Percentiles rank a stretch among this genome's conserved stretches.
phyloP scores from a whole-genome alignment of 2,797 vertebrate species.

The Microctenopoma steveboyesi region DNA sequence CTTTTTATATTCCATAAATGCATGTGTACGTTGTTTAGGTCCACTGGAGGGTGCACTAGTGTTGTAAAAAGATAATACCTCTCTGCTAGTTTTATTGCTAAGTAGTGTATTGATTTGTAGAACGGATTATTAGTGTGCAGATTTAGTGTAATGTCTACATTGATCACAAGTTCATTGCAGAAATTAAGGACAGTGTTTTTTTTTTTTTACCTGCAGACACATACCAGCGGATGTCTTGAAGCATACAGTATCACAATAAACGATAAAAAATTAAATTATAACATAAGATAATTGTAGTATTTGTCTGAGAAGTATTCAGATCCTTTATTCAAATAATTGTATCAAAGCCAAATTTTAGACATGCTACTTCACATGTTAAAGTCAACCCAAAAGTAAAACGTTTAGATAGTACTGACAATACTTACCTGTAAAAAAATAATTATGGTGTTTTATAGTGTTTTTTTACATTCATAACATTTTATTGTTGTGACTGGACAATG shows the following conservation, averaged over 20 bases:
- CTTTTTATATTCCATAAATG: background rate
- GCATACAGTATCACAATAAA: background rate
- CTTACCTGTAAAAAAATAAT: too few species aligned
- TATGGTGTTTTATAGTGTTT: too few species aligned
- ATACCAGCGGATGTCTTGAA: background rate
- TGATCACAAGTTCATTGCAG: slow-evolving; percentile 31
- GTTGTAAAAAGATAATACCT: slow-evolving; percentile 3
- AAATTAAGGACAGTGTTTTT: slow-evolving; percentile 41
- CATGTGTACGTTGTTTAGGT: background rate
- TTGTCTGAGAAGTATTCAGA: background rate
- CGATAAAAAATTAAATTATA: background rate
- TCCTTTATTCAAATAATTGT: too few species aligned
- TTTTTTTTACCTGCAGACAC: slow-evolving; percentile 3
- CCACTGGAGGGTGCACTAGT: slow-evolving; percentile 48
- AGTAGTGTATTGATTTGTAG: slow-evolving; percentile 49
- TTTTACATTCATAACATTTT: too few species aligned
- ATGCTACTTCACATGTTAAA: too few species aligned
- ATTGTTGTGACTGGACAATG: too few species aligned
- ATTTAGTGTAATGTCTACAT: slow-evolving; percentile 44
- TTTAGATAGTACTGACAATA: too few species aligned
- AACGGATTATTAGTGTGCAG: slow-evolving; percentile 47
- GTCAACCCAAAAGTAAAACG: too few species aligned
- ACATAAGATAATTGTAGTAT: background rate
- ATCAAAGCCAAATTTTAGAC: too few species aligned
- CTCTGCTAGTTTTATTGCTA: slow-evolving; percentile 20